A percentile compares a stretch with the other conserved stretches of the same genome.
Conservation (phyloP, 2,113 vertebrate genomes). For the Rhizomys pruinosus region DNA sequence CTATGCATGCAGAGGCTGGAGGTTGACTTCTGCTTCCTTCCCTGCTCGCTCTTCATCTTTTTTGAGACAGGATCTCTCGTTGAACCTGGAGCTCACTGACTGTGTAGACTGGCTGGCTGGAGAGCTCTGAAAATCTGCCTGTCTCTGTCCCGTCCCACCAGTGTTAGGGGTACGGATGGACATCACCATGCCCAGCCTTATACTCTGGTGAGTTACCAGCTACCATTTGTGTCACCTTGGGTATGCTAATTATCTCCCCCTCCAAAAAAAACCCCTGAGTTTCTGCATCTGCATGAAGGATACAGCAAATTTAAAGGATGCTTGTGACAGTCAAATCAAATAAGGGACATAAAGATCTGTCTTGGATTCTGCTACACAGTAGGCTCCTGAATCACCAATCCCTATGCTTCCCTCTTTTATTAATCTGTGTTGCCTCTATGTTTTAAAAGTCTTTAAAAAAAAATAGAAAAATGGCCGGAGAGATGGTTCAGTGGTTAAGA, state of each 20-base stretch:
- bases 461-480: too few species aligned
- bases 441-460: slow-evolving; percentile 1
- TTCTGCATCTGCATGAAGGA: background rate
- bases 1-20: background rate
- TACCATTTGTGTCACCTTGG: background rate
- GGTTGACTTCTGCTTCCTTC: background rate
- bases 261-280: background rate
- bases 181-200: too few species aligned
- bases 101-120: background rate
- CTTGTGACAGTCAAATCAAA: background rate
- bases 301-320: background rate
- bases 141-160: background rate
- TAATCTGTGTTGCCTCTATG: background rate
- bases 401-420: background rate
- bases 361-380: background rate
- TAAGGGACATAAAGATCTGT: background rate
- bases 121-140: too few species aligned
- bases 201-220: background rate
- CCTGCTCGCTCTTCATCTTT: background rate
- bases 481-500: too few species aligned
- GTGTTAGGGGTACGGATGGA: too few species aligned
- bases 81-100: background rate
- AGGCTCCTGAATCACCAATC: background rate
- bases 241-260: background rate
- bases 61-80: background rate